Evolutionary conservation across 2,113 vertebrate genomes (phyloP).

Genomic region (Cynocephalus volans): DNA sequence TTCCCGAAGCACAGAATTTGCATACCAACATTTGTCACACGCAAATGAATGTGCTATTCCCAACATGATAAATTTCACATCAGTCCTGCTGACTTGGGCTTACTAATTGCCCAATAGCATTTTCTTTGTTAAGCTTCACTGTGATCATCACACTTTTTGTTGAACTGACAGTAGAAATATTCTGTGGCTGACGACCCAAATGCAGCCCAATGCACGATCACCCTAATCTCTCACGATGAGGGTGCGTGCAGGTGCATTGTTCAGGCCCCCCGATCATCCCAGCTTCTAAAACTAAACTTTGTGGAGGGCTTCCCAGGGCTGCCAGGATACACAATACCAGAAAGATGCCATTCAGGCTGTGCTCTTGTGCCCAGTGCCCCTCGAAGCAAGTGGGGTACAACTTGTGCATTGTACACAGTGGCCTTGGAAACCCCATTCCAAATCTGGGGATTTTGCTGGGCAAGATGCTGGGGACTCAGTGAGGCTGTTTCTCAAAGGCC

Average conservation of each 20-base stretch:
- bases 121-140: conserved; percentile 94
- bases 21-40: conserved; percentile 89
- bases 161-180: conserved; percentile 91
- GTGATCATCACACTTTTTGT: conserved; percentile 94
- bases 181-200: conserved; percentile 88
- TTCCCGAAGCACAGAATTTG: conserved; percentile 69
- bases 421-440: background rate
- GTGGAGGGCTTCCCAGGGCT: conserved; percentile 74
- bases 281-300: conserved; percentile 78
- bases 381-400: background rate
- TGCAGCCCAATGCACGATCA: conserved; percentile 85
- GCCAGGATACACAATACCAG: background rate
- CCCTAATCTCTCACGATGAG: conserved; percentile 85
- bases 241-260: conserved; percentile 77
- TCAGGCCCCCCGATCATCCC: conserved; percentile 75
- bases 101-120: conserved; percentile 95
- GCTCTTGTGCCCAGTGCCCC: background rate
- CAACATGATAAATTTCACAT: conserved; percentile 95
- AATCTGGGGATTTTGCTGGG: background rate
- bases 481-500: conserved; percentile 54
- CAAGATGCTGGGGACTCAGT: background rate
- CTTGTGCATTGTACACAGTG: no score
- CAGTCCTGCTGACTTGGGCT: conserved; percentile 94
- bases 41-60: conserved; percentile 91
- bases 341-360: background rate